Conservation (phyloP, 2,113 vertebrate genomes). For the Indri indri region DNA sequence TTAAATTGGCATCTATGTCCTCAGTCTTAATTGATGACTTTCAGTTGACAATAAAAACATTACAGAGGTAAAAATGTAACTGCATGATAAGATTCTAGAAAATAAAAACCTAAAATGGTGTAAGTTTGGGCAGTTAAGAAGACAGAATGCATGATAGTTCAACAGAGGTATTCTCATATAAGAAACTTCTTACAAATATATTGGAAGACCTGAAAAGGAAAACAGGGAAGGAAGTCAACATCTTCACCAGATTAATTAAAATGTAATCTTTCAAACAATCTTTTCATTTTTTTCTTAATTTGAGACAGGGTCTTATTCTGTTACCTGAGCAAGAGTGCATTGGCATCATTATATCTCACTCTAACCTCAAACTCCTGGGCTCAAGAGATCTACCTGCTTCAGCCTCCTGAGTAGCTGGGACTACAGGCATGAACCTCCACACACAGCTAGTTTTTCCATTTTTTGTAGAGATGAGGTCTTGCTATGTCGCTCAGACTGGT, state of each 20-base stretch:
- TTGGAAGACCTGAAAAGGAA: background rate
- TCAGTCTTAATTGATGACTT: slow-evolving; percentile 10
- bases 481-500: too few relatives aligned
- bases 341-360: too few relatives aligned
- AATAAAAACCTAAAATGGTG: background rate
- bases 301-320: too few relatives aligned
- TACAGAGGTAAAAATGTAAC: background rate
- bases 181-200: background rate
- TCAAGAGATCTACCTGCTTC: too few relatives aligned
- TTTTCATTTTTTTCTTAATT: too few relatives aligned
- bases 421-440: too few relatives aligned
- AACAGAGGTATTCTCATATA: background rate
- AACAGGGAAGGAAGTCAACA: background rate
- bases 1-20: background rate
- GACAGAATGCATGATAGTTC: background rate
- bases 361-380: too few relatives aligned
- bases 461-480: too few relatives aligned
- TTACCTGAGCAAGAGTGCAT: too few relatives aligned
- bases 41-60: background rate
- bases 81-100: background rate
- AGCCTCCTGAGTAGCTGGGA: too few relatives aligned
- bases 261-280: background rate
- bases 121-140: background rate
- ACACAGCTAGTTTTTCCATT: too few relatives aligned
- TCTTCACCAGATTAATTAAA: background rate